Percentiles rank a stretch among this genome's conserved stretches.
phyloP scores from a whole-genome alignment of 2,888 invertebrate species.

The Nephrotoma guestfalica region DNA sequence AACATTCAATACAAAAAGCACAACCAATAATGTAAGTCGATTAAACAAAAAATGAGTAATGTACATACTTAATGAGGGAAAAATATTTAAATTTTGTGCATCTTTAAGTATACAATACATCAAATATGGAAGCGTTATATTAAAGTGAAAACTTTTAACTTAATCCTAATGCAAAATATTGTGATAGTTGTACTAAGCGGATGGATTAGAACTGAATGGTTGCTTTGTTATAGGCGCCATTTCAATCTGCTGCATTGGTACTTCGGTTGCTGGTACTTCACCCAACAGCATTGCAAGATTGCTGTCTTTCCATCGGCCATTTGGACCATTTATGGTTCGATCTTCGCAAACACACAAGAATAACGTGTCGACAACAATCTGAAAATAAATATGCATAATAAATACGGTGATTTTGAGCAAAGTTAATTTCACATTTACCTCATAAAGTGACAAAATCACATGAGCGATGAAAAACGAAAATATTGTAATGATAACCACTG shows the following conservation, averaged over 20 bases:
- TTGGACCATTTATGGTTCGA: constrained; percentile 63
- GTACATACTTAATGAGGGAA: too few relatives aligned
- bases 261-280: constrained; percentile 23
- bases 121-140: background rate
- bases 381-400: constrained; percentile 19
- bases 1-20: background rate
- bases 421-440: constrained; percentile 40
- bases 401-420: background rate
- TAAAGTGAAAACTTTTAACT: background rate
- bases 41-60: background rate
- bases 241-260: constrained; percentile 29
- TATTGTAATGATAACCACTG: constrained; percentile 68
- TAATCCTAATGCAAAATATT: background rate
- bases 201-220: constrained; percentile 22
- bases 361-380: constrained; percentile 91
- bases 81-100: background rate
- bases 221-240: constrained; percentile 32
- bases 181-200: background rate
- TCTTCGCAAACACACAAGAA: constrained; percentile 92
- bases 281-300: constrained; percentile 43
- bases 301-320: constrained; percentile 46
- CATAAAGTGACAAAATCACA: constrained; percentile 82
- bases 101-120: background rate
- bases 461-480: constrained; percentile 89
- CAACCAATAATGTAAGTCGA: background rate